These are phyloP conservation scores for Bombus sylvicola DNA, from an alignment of 1,140 invertebrate species.

Conservation along the genomic window DNA sequence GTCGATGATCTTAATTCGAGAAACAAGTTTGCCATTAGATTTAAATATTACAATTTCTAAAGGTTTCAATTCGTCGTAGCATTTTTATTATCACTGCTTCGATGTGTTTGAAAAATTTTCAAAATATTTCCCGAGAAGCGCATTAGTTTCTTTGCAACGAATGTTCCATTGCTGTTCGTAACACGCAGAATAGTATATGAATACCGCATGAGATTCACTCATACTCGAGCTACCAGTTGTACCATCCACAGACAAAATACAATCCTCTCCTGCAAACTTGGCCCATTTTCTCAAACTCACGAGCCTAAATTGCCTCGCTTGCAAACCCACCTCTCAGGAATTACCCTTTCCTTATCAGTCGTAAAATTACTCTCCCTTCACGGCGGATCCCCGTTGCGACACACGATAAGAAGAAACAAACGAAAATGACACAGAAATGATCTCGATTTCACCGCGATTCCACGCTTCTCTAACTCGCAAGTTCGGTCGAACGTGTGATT, in stretches of 20 bases:
- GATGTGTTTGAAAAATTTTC: not conserved
- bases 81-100: not conserved
- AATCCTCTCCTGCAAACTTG: not conserved
- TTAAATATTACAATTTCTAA: too few relatives aligned
- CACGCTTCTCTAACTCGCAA: too few relatives aligned
- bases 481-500: not conserved
- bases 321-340: not conserved
- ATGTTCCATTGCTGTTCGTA: not conserved
- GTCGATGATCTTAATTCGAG: too few relatives aligned
- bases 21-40: too few relatives aligned
- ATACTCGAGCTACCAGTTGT: not conserved
- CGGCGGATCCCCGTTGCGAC: not conserved
- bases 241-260: not conserved
- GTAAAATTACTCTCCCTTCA: slow-evolving; percentile 12
- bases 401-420: slow-evolving; percentile 35
- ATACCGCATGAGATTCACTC: not conserved
- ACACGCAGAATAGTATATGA: not conserved
- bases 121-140: not conserved
- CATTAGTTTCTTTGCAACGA: not conserved
- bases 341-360: slow-evolving; percentile 24
- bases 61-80: too few relatives aligned
- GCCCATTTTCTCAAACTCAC: not conserved
- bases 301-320: slow-evolving; percentile 11
- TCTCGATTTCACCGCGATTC: not conserved
- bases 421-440: slow-evolving; percentile 4